phyloP scores from a whole-genome alignment of 1,140 invertebrate genomes.

The Ephestia elutella region DNA sequence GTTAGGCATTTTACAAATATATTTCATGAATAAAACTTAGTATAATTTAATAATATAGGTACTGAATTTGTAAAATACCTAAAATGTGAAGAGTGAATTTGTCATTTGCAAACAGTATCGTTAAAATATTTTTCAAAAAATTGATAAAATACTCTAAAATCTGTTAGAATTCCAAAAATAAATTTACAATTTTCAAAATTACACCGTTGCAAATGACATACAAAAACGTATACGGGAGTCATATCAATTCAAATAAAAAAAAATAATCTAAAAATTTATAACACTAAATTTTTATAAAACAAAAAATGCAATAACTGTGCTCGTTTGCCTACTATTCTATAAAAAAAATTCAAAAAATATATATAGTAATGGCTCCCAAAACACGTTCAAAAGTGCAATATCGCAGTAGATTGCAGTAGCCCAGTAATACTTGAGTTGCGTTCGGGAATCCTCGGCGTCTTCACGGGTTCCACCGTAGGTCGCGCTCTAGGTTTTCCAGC shows the following conservation, averaged over 20 bases:
- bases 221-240: slow-evolving; percentile 2
- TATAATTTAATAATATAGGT: no score
- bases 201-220: slow-evolving; percentile 31
- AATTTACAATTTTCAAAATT: no score
- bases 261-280: slow-evolving; percentile 1
- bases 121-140: no score
- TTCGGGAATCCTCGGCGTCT: slow-evolving; percentile 7
- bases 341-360: not conserved
- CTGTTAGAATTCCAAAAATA: no score
- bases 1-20: slow-evolving; percentile 10
- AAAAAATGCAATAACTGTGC: no score
- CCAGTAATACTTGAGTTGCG: slow-evolving; percentile 3
- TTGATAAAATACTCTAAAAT: no score
- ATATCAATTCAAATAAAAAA: slow-evolving; percentile 6
- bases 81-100: slow-evolving; percentile 16
- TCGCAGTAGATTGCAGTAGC: not conserved
- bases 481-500: slow-evolving; percentile 69
- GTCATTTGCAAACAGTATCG: slow-evolving; percentile 32
- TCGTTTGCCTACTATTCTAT: no score
- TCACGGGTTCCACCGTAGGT: slow-evolving; percentile 63
- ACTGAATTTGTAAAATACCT: slow-evolving; percentile 22
- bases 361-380: not conserved
- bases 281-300: not conserved
- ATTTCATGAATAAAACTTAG: slow-evolving; percentile 2
- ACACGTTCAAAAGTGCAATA: not conserved